Evolutionary conservation across 1,140 invertebrate genomes (phyloP).

Genomic region (Caenorhabditis latens): DNA sequence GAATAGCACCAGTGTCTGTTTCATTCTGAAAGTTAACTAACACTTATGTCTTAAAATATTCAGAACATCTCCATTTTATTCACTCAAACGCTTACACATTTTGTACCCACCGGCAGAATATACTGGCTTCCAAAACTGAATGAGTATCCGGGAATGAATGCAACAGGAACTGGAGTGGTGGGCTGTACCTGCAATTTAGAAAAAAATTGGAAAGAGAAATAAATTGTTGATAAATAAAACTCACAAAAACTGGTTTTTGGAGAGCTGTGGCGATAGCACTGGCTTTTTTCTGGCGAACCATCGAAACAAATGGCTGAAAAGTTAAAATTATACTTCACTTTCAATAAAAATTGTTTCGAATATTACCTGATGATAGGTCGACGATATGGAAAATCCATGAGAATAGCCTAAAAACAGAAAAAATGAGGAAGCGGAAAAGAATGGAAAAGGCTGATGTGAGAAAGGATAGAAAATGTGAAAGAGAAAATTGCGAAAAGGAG

Average conservation of each 20-base stretch:
- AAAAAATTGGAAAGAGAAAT: too few relatives aligned
- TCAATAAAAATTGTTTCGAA: neutral
- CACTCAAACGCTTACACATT: too few relatives aligned
- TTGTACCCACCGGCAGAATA: too few relatives aligned
- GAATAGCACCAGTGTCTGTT: too few relatives aligned
- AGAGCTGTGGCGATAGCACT: neutral
- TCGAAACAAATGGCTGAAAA: conserved; percentile 13
- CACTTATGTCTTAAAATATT: too few relatives aligned
- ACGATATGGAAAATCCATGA: neutral
- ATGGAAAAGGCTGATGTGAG: conserved; percentile 14
- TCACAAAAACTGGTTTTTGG: neutral
- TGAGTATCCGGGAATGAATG: too few relatives aligned
- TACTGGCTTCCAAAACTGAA: too few relatives aligned
- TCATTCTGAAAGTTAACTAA: too few relatives aligned
- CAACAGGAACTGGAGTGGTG: too few relatives aligned
- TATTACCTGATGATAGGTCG: conserved; percentile 15
- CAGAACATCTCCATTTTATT: too few relatives aligned
- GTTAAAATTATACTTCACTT: neutral
- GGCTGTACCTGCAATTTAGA: too few relatives aligned
- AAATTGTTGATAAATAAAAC: neutral
- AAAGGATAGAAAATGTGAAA: conserved; percentile 15
- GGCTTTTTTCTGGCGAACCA: conserved; percentile 10
- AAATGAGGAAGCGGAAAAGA: neutral
- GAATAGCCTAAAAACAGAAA: conserved; percentile 1
- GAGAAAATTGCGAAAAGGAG: neutral